Conservation (phyloP, 2,797 vertebrate species). For the Clarias platycephalus region DNA sequence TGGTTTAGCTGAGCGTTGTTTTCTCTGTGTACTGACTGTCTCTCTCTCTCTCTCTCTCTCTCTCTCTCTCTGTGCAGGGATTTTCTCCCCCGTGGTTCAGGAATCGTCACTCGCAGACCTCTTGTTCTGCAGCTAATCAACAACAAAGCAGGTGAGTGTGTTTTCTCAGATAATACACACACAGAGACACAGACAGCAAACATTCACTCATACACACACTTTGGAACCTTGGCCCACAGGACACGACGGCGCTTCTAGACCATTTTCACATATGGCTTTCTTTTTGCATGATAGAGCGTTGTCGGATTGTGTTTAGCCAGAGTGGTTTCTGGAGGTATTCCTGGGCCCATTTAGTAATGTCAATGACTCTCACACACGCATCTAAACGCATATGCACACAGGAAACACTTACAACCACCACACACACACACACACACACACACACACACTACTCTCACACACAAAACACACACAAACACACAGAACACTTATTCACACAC, state of each 20-base stretch:
- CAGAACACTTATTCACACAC: no score
- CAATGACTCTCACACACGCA: background rate
- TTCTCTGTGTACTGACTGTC: background rate
- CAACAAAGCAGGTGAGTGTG: constrained; percentile 87
- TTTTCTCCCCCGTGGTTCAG: constrained; percentile 95
- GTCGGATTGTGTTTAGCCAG: no score
- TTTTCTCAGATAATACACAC: background rate
- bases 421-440: background rate
- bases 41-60: background rate
- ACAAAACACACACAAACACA: no score
- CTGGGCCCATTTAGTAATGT: no score
- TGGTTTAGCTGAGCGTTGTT: background rate
- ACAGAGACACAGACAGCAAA: no score
- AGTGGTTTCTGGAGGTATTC: no score
- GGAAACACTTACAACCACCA: background rate
- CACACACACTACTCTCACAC: no score
- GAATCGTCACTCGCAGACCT: constrained; percentile 93
- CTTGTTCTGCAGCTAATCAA: constrained; percentile 96
- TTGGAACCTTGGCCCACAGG: no score
- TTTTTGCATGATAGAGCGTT: no score
- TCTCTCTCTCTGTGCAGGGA: constrained; percentile 73
- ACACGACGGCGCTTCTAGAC: no score
- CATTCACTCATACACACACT: background rate
- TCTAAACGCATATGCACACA: no score
- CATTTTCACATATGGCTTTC: no score